A percentile compares a stretch with the other conserved stretches of the same genome.
Evolutionary conservation across 1,140 invertebrate species (phyloP).

Genomic region (Meteorus sp.): DNA sequence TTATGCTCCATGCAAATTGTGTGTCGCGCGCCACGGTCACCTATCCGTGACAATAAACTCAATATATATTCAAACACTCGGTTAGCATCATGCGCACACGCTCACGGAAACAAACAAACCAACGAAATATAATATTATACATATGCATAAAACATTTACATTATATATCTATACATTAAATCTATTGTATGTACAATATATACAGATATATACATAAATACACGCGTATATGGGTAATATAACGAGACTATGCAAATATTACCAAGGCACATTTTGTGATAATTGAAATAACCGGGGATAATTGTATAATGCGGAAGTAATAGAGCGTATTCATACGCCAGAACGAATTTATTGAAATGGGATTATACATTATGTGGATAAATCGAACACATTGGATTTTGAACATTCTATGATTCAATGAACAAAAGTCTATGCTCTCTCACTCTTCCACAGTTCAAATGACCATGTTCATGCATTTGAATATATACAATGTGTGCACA

Average conservation of each 20-base stretch:
- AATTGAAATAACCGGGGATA: slow-evolving; percentile 19
- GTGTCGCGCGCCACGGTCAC: not conserved
- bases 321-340: slow-evolving; percentile 27
- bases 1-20: slow-evolving; percentile 22
- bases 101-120: not conserved
- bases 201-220: too few species aligned
- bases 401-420: slow-evolving; percentile 17
- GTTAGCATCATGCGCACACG: not conserved
- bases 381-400: slow-evolving; percentile 27
- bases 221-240: not conserved
- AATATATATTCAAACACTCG: slow-evolving; percentile 22
- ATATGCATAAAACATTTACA: too few species aligned
- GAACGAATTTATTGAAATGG: slow-evolving; percentile 24
- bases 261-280: slow-evolving; percentile 5
- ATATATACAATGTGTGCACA: not conserved
- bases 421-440: slow-evolving; percentile 25
- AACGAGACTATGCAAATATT: not conserved
- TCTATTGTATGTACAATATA: too few species aligned
- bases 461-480: not conserved
- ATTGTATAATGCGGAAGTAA: slow-evolving; percentile 25
- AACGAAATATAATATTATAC: too few species aligned
- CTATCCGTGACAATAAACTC: slow-evolving; percentile 23
- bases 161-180: too few species aligned
- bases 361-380: slow-evolving; percentile 21
- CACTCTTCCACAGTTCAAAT: slow-evolving; percentile 14